phyloP scores from a whole-genome alignment of 2,888 invertebrate species.

The Polydrusus pterygomalis region DNA sequence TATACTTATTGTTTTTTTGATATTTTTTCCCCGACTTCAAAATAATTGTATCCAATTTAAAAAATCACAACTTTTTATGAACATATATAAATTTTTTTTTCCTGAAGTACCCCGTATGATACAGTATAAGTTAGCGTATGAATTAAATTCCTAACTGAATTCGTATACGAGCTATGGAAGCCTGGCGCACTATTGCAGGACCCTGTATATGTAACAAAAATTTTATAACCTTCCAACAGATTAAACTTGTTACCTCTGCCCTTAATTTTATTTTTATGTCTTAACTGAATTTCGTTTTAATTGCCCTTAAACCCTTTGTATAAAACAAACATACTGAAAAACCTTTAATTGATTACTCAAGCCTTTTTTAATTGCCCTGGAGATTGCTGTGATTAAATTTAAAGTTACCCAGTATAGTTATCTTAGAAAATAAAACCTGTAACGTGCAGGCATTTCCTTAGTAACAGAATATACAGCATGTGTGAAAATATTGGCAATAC shows the following conservation, averaged over 20 bases:
- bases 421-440: neutral
- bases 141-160: too few relatives aligned
- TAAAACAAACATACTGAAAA: conserved; percentile 5
- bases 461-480: neutral
- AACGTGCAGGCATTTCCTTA: neutral
- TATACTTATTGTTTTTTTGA: too few relatives aligned
- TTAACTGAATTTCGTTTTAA: neutral
- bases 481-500: too few relatives aligned
- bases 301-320: neutral
- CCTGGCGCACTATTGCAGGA: too few relatives aligned
- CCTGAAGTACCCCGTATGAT: too few relatives aligned
- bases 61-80: too few relatives aligned
- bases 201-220: too few relatives aligned
- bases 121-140: too few relatives aligned
- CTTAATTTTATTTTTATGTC: neutral
- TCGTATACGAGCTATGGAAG: too few relatives aligned
- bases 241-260: neutral
- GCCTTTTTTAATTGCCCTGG: conserved; percentile 5
- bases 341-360: neutral
- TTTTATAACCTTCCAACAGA: neutral
- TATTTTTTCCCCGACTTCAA: too few relatives aligned
- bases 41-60: too few relatives aligned
- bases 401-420: neutral
- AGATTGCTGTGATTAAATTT: conserved; percentile 2
- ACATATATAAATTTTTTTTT: too few relatives aligned